Base-by-base conservation (phyloP, 2,797 vertebrate species). In the Peromyscus attwateri region DNA sequence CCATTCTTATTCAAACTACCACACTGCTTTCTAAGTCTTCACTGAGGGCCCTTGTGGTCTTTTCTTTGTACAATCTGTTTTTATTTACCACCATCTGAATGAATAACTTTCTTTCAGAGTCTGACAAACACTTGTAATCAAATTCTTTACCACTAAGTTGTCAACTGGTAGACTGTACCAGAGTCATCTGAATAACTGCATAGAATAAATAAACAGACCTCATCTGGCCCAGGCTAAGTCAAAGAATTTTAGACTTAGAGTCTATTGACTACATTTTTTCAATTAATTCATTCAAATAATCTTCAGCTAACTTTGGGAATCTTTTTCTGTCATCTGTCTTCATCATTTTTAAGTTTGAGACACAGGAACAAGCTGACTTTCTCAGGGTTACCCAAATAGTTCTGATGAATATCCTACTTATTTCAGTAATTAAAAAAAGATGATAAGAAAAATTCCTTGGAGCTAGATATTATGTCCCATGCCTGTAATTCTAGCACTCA, bases 341-440 rank as follows among this genome's bases (percentile, higher is more conserved):
- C 19, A 88, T 87, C 34, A 40, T 94, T 95, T 96, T 82, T 60
- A 92, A 87, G 34, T 79, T 82, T 49, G 46, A 81, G 34, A 81
- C 52, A 87, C 31, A 93, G 55, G 6, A 77, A 43, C 40, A 68
- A 89, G 40, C 46, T 10, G 12, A 83, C 14, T 60, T 87, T 40
- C 13, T 96, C 70, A 83, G 12, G 21, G 7, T 79, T 88, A 37
- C 70, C 46, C 11, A 95, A 49, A 46, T 71, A 49, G 43, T 90
- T 73, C 76, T 52, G 52, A 12, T 46, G 37, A 13, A 7, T 83
- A 10, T 62, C 71, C 75, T 52, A 82, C 31, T 89, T 57, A 73
- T 73, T 95, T 95, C 40, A 94, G 16, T 93, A 77, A 88, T 10
- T 93, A 70, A 83, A 95, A 62, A 37, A 49, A 25, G 68, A 25